Percentiles rank a stretch among this genome's conserved stretches.
Conservation (phyloP, 2,113 vertebrate genomes). For the Syngnathus floridae region DNA sequence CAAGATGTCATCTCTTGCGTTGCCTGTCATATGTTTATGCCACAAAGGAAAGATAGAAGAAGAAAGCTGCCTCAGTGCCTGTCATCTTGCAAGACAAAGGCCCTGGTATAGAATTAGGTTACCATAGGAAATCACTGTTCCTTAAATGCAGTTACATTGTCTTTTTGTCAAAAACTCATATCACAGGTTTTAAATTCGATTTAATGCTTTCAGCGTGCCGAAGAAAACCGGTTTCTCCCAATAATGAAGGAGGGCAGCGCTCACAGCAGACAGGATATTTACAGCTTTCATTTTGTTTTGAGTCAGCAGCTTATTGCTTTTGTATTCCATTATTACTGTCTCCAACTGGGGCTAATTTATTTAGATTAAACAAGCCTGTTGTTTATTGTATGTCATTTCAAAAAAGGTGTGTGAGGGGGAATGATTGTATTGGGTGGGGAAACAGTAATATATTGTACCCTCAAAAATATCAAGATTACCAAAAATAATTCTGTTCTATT, state of each 20-base stretch:
- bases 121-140: constrained; percentile 5
- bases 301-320: constrained; percentile 68
- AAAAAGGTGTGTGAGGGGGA: constrained; percentile 9
- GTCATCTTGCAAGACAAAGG: constrained; percentile 45
- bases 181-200: constrained; percentile 39
- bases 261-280: constrained; percentile 62
- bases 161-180: constrained; percentile 27
- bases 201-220: constrained; percentile 32
- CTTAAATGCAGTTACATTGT: constrained; percentile 8
- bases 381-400: constrained; percentile 60
- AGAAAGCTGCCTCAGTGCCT: constrained; percentile 34
- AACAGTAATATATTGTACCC: constrained; percentile 34
- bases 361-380: constrained; percentile 72
- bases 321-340: constrained; percentile 67
- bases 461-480: constrained; percentile 32
- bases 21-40: constrained; percentile 50
- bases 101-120: constrained; percentile 29
- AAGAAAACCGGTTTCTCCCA: constrained; percentile 23
- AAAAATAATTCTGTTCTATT: neutral
- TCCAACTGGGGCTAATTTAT: constrained; percentile 75
- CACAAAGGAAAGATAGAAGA: constrained; percentile 16
- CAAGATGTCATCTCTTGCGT: constrained; percentile 40
- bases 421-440: constrained; percentile 23
- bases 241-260: constrained; percentile 31
- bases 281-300: constrained; percentile 71